phyloP scores from a whole-genome alignment of 2,113 vertebrate species.

The Rhineura floridana region DNA sequence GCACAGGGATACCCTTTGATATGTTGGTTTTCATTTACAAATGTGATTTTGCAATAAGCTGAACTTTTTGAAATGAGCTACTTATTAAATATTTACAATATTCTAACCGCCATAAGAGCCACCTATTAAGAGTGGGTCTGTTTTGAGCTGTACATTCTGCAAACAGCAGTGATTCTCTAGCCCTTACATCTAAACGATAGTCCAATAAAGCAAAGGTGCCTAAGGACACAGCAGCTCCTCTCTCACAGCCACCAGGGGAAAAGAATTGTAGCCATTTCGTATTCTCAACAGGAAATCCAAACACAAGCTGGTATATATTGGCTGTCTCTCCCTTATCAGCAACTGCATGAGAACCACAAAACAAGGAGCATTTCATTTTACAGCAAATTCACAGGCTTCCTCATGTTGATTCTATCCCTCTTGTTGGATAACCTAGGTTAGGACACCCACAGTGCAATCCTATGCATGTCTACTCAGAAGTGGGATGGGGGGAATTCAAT shows the following conservation, averaged over 20 bases:
- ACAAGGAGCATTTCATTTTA: rapidly evolving
- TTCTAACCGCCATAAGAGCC: slow-evolving; percentile 3
- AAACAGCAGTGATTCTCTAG: neutral
- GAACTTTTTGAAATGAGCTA: slow-evolving; percentile 1
- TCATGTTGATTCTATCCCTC: neutral
- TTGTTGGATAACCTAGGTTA: neutral
- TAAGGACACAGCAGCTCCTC: neutral
- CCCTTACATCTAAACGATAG: neutral
- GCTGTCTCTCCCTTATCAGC: neutral
- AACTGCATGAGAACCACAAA: neutral
- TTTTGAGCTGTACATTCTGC: slow-evolving; percentile 1
- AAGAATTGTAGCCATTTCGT: neutral
- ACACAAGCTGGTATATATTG: neutral
- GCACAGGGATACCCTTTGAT: neutral
- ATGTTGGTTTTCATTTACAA: slow-evolving; percentile 22
- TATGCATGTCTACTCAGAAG: too few species aligned
- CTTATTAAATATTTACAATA: slow-evolving; percentile 34
- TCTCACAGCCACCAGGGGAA: neutral
- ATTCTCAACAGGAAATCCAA: neutral
- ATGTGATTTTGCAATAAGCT: slow-evolving; percentile 10
- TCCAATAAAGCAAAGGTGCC: slow-evolving; percentile 20
- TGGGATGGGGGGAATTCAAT: too few species aligned
- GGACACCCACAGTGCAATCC: too few species aligned
- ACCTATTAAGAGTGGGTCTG: neutral
- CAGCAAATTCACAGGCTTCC: neutral